Conservation (phyloP, 2,797 vertebrate genomes). For the Champsocephalus esox region DNA sequence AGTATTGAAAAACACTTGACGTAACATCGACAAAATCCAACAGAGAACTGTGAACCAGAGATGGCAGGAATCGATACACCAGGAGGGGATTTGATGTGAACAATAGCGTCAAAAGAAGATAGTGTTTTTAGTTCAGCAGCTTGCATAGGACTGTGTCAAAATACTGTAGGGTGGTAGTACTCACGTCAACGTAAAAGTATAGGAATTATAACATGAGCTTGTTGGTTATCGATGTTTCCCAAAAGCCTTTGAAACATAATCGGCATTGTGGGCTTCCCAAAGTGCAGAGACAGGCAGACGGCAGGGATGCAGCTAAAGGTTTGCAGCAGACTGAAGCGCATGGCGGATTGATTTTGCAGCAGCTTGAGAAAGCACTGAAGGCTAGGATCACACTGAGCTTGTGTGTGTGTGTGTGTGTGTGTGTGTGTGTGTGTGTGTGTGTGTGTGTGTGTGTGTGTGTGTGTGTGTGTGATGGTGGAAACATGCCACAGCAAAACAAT, state of each 20-base stretch:
- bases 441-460: constrained; percentile 8
- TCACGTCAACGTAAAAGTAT: background rate
- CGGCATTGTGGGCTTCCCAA: constrained; percentile 28
- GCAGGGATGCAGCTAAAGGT: constrained; percentile 41
- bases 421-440: constrained; percentile 15
- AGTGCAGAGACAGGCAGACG: constrained; percentile 35
- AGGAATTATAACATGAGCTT: constrained; percentile 2
- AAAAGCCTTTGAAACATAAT: constrained; percentile 48
- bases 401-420: constrained; percentile 8
- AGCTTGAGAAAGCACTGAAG: constrained; percentile 43
- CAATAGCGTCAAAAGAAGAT: background rate
- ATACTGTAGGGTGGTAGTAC: background rate
- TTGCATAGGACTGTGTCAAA: background rate
- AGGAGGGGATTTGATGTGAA: background rate
- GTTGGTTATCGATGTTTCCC: constrained; percentile 19
- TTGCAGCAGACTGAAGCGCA: constrained; percentile 40
- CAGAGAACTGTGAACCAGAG: background rate
- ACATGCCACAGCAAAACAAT: background rate
- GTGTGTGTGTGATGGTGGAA: background rate
- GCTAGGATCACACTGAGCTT: constrained; percentile 31
- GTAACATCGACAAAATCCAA: no score
- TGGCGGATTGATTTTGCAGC: constrained; percentile 65
- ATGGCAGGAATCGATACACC: background rate
- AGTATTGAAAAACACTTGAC: no score
- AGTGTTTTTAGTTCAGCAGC: background rate